Percentiles rank a stretch among this genome's conserved stretches.
Conservation (phyloP, 2,888 invertebrate genomes). For the Dryocosmus kuriphilus region DNA sequence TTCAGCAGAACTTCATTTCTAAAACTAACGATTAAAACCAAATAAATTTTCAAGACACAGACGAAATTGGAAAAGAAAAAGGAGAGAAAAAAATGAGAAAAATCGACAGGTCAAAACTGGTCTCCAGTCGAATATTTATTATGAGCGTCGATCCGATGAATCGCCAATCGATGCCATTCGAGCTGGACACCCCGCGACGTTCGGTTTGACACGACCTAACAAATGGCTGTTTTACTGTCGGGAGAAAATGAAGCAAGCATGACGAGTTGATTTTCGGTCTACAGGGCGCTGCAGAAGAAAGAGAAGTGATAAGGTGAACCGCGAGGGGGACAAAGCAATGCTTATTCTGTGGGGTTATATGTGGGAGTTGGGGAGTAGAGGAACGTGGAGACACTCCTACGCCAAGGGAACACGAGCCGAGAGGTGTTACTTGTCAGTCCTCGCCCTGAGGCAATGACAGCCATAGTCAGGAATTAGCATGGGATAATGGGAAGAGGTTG, state of each 20-base stretch:
- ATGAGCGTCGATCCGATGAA: slow-evolving; percentile 72
- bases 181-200: slow-evolving; percentile 73
- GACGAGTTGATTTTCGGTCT: slow-evolving; percentile 76
- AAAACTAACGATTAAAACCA: neutral
- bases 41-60: neutral
- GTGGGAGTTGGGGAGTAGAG: slow-evolving; percentile 39
- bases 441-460: slow-evolving; percentile 76
- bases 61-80: slow-evolving; percentile 20
- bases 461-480: slow-evolving; percentile 76
- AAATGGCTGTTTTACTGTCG: slow-evolving; percentile 77
- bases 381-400: slow-evolving; percentile 58
- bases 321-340: slow-evolving; percentile 42
- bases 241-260: slow-evolving; percentile 77
- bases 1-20: neutral
- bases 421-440: slow-evolving; percentile 77
- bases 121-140: slow-evolving; percentile 55
- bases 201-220: slow-evolving; percentile 75
- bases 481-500: slow-evolving; percentile 76
- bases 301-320: slow-evolving; percentile 42
- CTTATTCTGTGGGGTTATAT: neutral
- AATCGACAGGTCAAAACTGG: slow-evolving; percentile 49
- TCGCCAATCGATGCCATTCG: slow-evolving; percentile 76
- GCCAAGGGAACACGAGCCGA: slow-evolving; percentile 69
- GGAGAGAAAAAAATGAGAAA: slow-evolving; percentile 26
- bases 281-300: slow-evolving; percentile 56